Evolutionary conservation across 2,888 invertebrate genomes (phyloP).

Genomic region (Dynastes grantii): DNA sequence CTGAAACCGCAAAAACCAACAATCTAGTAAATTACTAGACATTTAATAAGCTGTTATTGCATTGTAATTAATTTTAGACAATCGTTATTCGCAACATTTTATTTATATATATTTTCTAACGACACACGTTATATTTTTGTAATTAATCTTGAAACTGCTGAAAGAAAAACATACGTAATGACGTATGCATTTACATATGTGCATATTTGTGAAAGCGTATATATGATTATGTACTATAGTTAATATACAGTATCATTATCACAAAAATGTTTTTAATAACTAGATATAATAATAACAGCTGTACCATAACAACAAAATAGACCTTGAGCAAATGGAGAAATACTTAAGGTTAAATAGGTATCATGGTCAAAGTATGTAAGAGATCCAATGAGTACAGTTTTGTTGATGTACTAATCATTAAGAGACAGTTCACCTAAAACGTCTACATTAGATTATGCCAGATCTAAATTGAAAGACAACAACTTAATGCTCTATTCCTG

Average conservation of each 20-base stretch:
- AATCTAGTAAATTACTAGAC: too few relatives aligned
- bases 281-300: not conserved
- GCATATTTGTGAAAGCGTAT: not conserved
- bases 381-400: too few relatives aligned
- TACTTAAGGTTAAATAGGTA: not conserved
- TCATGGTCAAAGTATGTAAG: not conserved
- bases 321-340: conserved; percentile 13
- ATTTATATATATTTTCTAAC: not conserved
- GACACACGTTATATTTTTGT: not conserved
- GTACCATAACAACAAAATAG: not conserved
- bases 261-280: not conserved
- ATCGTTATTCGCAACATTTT: not conserved
- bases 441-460: too few relatives aligned
- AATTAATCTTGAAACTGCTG: not conserved
- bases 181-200: not conserved
- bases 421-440: too few relatives aligned
- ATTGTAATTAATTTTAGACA: too few relatives aligned
- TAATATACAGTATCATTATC: conserved; percentile 2
- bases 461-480: too few relatives aligned
- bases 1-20: too few relatives aligned
- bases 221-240: not conserved
- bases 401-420: too few relatives aligned
- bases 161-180: not conserved
- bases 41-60: too few relatives aligned
- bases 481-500: too few relatives aligned